Conservation (phyloP, 64 coral and sea anemone species). For the Trachythela sp. region DNA sequence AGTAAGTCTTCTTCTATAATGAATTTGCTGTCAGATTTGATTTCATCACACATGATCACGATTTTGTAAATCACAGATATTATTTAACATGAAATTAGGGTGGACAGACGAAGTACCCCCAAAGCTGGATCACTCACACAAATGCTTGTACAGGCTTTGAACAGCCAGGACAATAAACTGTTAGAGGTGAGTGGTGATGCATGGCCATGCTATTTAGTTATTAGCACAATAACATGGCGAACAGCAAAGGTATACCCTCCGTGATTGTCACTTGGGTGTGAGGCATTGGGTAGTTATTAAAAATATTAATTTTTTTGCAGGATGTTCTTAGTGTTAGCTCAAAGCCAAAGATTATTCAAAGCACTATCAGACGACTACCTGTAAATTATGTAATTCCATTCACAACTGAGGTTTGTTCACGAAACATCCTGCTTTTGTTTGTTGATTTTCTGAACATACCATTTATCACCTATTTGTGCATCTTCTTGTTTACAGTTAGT, state of each 20-base stretch:
- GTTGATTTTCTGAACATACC: neutral
- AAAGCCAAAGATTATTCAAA: slow-evolving; percentile 57
- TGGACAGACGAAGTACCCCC: slow-evolving; percentile 5
- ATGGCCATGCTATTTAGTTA: too few species aligned
- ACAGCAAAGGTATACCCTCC: too few species aligned
- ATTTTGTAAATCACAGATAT: neutral
- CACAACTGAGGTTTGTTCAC: slow-evolving; percentile 66
- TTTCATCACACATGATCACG: too few species aligned
- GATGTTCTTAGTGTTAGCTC: slow-evolving; percentile 49
- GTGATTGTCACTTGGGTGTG: too few species aligned
- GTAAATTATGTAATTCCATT: slow-evolving; percentile 69
- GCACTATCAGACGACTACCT: slow-evolving; percentile 71
- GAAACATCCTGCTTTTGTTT: neutral
- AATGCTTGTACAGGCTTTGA: slow-evolving; percentile 54
- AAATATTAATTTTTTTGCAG: slow-evolving; percentile 28
- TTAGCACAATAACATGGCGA: too few species aligned
- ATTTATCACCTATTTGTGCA: neutral
- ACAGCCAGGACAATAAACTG: slow-evolving; percentile 47
- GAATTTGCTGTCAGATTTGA: neutral
- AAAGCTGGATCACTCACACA: slow-evolving; percentile 50
- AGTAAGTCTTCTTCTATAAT: neutral
- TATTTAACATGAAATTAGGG: neutral
- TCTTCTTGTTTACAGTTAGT: slow-evolving; percentile 64
- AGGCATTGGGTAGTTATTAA: neutral
- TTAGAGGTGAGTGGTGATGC: slow-evolving; percentile 50